These are phyloP conservation scores for Coremacera marginata DNA, from an alignment of 2,888 invertebrate species.

Conservation along the genomic window DNA sequence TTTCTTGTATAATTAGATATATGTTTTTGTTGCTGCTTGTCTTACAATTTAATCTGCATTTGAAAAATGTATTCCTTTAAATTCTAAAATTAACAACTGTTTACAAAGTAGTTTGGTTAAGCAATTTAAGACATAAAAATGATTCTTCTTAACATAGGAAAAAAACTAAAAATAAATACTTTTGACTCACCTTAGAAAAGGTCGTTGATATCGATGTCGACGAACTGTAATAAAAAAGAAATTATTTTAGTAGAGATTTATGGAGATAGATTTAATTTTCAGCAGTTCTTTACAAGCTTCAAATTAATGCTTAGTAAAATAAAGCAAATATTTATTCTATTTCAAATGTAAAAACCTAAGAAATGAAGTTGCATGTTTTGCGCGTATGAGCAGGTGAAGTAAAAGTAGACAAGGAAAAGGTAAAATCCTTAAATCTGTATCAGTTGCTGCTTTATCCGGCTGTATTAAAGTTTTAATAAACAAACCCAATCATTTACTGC, in stretches of 20 bases:
- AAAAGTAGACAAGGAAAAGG: too few species aligned
- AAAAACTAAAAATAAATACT: not conserved
- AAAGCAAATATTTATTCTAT: too few species aligned
- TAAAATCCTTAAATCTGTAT: too few species aligned
- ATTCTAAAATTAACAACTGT: not conserved
- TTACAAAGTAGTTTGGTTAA: not conserved
- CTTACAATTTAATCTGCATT: not conserved
- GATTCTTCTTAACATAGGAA: not conserved
- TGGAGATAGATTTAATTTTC: not conserved
- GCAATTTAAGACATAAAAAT: not conserved
- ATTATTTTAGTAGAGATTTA: slow-evolving; percentile 12
- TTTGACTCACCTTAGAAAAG: slow-evolving; percentile 10
- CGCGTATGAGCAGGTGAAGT: not conserved
- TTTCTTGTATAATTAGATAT: not conserved
- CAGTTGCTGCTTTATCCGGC: too few species aligned
- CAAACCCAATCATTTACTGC: too few species aligned
- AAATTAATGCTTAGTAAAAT: too few species aligned
- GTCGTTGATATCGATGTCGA: slow-evolving; percentile 23
- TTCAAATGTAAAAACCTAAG: not conserved
- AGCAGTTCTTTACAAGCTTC: not conserved
- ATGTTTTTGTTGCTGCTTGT: not conserved
- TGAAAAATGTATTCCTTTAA: not conserved
- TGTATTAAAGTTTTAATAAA: too few species aligned
- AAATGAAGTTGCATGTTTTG: not conserved
- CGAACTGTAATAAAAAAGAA: slow-evolving; percentile 32